Percentiles rank a stretch among this genome's conserved stretches.
Evolutionary conservation across 2,888 invertebrate species (phyloP).

Genomic region (Piscicola geometra): DNA sequence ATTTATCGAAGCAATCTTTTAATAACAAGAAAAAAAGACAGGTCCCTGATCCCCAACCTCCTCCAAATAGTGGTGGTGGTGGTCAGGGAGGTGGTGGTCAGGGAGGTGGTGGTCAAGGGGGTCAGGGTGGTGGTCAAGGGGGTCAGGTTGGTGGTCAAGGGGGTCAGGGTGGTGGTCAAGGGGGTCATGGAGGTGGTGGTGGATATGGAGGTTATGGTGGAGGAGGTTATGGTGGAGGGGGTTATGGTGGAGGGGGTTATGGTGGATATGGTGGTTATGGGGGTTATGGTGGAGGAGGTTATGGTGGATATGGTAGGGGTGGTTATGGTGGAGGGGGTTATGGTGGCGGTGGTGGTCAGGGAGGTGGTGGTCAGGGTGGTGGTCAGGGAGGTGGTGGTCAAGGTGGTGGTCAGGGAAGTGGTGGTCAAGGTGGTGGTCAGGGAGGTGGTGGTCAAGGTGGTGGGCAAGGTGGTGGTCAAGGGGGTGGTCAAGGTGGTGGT

Average conservation of each 20-base stretch:
- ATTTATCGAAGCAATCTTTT: too few relatives aligned
- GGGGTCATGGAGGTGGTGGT: neutral
- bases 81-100: too few relatives aligned
- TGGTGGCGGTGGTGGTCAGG: slow-evolving; percentile 29
- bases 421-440: neutral
- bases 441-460: neutral
- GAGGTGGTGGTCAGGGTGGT: slow-evolving; percentile 24
- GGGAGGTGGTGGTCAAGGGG: neutral
- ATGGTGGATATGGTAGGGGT: slow-evolving; percentile 31
- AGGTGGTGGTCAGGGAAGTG: neutral
- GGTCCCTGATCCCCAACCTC: too few relatives aligned
- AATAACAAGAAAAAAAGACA: too few relatives aligned
- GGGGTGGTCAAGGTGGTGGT: neutral
- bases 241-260: slow-evolving; percentile 34
- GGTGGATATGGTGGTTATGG: slow-evolving; percentile 37
- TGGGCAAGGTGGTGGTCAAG: neutral
- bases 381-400: neutral
- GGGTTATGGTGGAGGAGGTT: slow-evolving; percentile 29
- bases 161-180: slow-evolving; percentile 30
- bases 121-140: neutral
- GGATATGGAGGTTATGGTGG: slow-evolving; percentile 26
- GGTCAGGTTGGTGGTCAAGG: slow-evolving; percentile 23
- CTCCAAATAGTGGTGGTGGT: too few relatives aligned
- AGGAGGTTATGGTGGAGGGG: slow-evolving; percentile 32
- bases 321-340: slow-evolving; percentile 32